Evolutionary conservation across 2,888 invertebrate genomes (phyloP).

Genomic region (Tholera decimalis): DNA sequence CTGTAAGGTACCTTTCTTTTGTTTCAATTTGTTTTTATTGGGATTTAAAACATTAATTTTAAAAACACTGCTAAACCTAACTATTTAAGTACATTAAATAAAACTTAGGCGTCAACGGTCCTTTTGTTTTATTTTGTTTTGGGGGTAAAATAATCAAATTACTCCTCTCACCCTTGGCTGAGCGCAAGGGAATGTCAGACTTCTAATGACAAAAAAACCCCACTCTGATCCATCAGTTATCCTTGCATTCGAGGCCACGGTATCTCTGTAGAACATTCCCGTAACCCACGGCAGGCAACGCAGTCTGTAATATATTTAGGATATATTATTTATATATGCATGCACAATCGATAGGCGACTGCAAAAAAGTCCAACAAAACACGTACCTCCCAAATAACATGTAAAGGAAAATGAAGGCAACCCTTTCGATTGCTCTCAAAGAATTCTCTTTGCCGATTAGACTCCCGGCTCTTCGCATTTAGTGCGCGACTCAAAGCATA

Average conservation of each 20-base stretch:
- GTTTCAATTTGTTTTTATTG: too few relatives aligned
- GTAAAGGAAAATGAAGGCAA: constrained; percentile 22
- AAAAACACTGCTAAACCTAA: too few relatives aligned
- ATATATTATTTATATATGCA: too few relatives aligned
- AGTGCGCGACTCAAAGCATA: constrained; percentile 58
- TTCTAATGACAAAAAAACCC: not conserved
- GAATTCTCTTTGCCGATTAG: constrained; percentile 54
- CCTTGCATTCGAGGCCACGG: not conserved
- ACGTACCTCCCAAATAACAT: constrained; percentile 19
- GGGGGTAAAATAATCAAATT: too few relatives aligned
- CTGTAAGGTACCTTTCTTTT: too few relatives aligned
- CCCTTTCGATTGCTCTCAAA: constrained; percentile 47
- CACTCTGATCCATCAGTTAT: not conserved
- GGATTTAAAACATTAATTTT: too few relatives aligned
- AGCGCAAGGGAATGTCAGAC: not conserved
- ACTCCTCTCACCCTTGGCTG: too few relatives aligned
- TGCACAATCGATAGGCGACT: constrained; percentile 5
- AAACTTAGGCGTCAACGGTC: too few relatives aligned
- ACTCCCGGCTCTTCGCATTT: constrained; percentile 47
- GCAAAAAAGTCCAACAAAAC: constrained; percentile 26
- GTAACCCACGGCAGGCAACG: not conserved
- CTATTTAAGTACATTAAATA: too few relatives aligned
- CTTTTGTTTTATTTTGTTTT: too few relatives aligned
- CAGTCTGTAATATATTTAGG: too few relatives aligned
- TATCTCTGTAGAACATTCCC: not conserved